Base-by-base conservation (phyloP, 2,888 invertebrate species). In the Pseudococcus jackbeardsleyi region DNA sequence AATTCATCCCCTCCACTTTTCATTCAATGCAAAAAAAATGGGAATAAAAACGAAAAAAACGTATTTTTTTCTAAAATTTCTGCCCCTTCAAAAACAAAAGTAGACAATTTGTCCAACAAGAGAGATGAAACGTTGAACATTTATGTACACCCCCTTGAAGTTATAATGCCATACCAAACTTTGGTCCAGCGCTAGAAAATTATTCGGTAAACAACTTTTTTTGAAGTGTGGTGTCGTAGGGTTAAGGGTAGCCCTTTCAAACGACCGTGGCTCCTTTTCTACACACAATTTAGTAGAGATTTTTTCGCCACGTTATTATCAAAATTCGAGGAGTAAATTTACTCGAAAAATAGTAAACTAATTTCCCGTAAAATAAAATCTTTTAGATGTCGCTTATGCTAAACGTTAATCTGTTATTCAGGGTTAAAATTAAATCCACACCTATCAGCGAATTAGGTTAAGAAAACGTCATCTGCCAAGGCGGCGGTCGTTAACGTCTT, bases 381-480 rank as follows among this genome's bases (percentile, higher is more conserved):
- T 59, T 59, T 59, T 59, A 59, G 59, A 59, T 19, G 59, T 59
- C 59, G 19, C 19, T 59, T 59, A 59, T 0, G 19, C 59, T 59
- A 72, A 72, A 72, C 22, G 68, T 72, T 64, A 64, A 64, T 22
- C 64, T 64, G 22, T 33, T 33, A 72, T 72, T 72, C 26, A 72
- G 68, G 68, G 68, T 79, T 42, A 42, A 79, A 79, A 79, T 42
- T 79, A 79, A 79, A 79, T 79, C 79, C n/a, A 42, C 79, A 79
- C 42, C 79, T 39, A 79, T 39, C 79, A 8, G 17, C 79, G 79
- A 79, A 79, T 79, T 79, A 42, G 79, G 79, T 79, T 79, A 79
- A 22, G 79, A 79, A 79, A 22, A 72, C 68, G 68, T 33, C 68
- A 72, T 26, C 42, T 79, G 42, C 79, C 79, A 42, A 79, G 79